Conservation (phyloP, 2,888 invertebrate genomes). For the Acronicta alni region DNA sequence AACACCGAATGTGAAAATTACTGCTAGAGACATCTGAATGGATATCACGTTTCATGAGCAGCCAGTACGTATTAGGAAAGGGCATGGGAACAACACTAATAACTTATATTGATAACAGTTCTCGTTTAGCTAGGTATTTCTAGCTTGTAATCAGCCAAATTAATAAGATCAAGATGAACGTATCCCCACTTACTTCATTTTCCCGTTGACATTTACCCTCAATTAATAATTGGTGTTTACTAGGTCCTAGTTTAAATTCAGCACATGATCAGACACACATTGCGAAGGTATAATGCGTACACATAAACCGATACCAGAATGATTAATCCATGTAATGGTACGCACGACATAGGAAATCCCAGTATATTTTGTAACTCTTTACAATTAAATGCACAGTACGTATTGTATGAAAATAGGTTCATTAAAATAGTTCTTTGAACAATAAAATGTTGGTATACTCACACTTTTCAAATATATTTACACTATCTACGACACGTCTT, state of each 20-base stretch:
- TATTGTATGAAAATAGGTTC: slow-evolving; percentile 1
- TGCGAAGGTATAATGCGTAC: neutral
- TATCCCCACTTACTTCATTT: no score
- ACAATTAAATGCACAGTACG: neutral
- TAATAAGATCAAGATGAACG: no score
- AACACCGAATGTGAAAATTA: slow-evolving; percentile 39
- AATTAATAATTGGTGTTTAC: no score
- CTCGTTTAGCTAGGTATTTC: neutral
- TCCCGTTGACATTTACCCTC: no score
- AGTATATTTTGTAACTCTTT: slow-evolving; percentile 22
- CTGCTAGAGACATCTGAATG: slow-evolving; percentile 29
- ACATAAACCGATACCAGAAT: slow-evolving; percentile 5
- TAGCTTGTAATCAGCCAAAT: no score
- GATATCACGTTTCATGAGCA: slow-evolving; percentile 34
- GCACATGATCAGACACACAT: neutral
- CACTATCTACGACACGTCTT: slow-evolving; percentile 11
- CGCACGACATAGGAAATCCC: slow-evolving; percentile 30
- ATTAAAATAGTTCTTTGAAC: slow-evolving; percentile 13
- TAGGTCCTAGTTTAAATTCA: neutral
- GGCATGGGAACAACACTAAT: slow-evolving; percentile 4
- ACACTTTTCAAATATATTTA: slow-evolving; percentile 21
- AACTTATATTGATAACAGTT: slow-evolving; percentile 5
- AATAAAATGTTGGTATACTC: slow-evolving; percentile 7
- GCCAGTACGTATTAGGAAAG: slow-evolving; percentile 11
- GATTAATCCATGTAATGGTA: slow-evolving; percentile 17